Percentiles rank a stretch among this genome's conserved stretches.
These are phyloP conservation scores for Samia ricini DNA, from an alignment of 1,140 invertebrate species.

Conservation along the genomic window DNA sequence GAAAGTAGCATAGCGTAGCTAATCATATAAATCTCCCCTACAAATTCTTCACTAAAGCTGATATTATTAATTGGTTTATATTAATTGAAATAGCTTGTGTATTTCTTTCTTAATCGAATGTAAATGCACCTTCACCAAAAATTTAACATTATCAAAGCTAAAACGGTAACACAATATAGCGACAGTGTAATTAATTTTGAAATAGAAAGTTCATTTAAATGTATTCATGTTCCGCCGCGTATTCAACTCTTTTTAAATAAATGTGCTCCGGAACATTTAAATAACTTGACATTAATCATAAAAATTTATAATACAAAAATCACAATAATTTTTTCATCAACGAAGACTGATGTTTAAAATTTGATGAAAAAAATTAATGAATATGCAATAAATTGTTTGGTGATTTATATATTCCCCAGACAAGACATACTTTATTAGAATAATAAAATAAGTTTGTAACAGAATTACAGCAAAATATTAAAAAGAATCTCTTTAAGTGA, in stretches of 20 bases:
- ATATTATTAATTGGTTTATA: background rate
- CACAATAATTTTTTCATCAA: background rate
- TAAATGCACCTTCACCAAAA: conserved; percentile 58
- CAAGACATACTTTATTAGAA: background rate
- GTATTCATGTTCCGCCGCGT: background rate
- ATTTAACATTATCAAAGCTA: conserved; percentile 10
- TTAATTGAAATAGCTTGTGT: background rate
- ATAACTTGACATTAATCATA: background rate
- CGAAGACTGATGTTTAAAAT: background rate
- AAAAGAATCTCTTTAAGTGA: conserved; percentile 27
- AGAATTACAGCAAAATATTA: conserved; percentile 20
- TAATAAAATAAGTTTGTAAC: conserved; percentile 24
- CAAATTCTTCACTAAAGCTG: background rate
- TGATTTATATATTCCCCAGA: background rate
- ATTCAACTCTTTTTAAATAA: background rate
- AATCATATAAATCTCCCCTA: background rate
- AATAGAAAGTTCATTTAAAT: background rate
- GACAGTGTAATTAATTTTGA: background rate
- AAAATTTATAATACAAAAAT: background rate
- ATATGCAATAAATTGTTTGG: background rate
- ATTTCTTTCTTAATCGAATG: conserved; percentile 14
- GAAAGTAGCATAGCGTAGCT: background rate
- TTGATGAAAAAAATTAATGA: background rate
- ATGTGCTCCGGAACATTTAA: background rate
- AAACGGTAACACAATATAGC: background rate